Evolutionary conservation across 2,797 vertebrate species (phyloP).

Genomic region (Hydrophis major): DNA sequence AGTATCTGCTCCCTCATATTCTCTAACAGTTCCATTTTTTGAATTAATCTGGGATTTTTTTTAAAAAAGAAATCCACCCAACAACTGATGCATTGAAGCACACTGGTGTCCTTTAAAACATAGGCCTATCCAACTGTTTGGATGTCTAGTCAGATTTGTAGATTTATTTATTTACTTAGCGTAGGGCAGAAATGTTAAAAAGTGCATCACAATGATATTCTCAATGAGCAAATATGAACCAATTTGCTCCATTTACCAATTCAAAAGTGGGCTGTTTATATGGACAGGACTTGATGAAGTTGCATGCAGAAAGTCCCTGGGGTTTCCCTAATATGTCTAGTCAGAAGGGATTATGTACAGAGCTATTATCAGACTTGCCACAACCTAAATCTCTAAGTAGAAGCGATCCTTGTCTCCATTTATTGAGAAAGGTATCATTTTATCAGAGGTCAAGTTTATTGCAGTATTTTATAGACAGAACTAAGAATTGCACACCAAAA

Average conservation of each 20-base stretch:
- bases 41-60: neutral
- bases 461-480: no score
- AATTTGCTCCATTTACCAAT: neutral
- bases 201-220: neutral
- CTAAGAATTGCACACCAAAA: no score
- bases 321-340: neutral
- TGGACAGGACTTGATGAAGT: neutral
- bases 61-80: no score
- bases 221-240: neutral
- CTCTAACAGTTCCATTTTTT: neutral
- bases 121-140: neutral
- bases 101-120: neutral
- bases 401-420: no score
- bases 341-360: neutral
- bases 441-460: no score
- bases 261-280: neutral
- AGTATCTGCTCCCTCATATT: neutral
- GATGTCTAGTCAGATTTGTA: neutral
- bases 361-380: neutral
- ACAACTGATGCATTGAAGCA: neutral
- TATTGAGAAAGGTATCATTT: no score
- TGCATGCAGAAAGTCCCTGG: no score
- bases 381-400: no score
- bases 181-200: neutral
- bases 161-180: neutral